phyloP scores from a whole-genome alignment of 92 coral and sea anemone genomes.

The Diadumene lineata region DNA sequence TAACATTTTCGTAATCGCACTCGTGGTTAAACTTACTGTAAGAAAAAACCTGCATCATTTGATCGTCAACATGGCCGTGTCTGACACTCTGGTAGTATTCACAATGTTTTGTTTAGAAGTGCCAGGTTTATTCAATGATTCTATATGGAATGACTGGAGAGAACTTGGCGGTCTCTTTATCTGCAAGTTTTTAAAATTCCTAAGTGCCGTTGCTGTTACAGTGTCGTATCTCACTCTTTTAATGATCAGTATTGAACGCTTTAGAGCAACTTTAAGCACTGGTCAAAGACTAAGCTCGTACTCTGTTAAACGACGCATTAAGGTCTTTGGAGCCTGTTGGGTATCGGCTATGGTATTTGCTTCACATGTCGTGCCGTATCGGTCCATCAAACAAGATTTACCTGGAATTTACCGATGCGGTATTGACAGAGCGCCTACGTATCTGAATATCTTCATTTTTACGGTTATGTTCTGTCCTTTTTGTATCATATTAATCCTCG shows the following conservation, averaged over 20 bases:
- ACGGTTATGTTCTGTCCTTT: not conserved
- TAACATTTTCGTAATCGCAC: slow-evolving; percentile 14
- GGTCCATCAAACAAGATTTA: not conserved
- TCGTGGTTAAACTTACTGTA: slow-evolving; percentile 7
- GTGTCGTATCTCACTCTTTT: not conserved
- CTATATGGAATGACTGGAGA: not conserved
- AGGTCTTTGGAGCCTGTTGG: not conserved
- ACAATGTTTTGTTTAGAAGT: not conserved
- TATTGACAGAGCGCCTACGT: not conserved
- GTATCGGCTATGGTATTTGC: not conserved
- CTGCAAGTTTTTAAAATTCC: not conserved
- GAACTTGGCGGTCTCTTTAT: not conserved
- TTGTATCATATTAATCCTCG: not conserved
- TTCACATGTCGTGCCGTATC: not conserved
- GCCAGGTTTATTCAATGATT: not conserved
- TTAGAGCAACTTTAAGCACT: not conserved
- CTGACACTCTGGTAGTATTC: slow-evolving; percentile 10
- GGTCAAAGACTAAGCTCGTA: not conserved
- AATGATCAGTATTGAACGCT: not conserved
- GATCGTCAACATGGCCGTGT: slow-evolving; percentile 21
- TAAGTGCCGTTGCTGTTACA: not conserved
- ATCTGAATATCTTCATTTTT: not conserved
- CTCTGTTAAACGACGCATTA: not conserved
- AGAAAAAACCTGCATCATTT: slow-evolving; percentile 18
- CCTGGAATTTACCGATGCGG: not conserved